Percentiles rank a stretch among this genome's conserved stretches.
Conservation (phyloP, 2,113 vertebrate species). For the western clawed frog (Xenopus tropicalis) region DNA sequence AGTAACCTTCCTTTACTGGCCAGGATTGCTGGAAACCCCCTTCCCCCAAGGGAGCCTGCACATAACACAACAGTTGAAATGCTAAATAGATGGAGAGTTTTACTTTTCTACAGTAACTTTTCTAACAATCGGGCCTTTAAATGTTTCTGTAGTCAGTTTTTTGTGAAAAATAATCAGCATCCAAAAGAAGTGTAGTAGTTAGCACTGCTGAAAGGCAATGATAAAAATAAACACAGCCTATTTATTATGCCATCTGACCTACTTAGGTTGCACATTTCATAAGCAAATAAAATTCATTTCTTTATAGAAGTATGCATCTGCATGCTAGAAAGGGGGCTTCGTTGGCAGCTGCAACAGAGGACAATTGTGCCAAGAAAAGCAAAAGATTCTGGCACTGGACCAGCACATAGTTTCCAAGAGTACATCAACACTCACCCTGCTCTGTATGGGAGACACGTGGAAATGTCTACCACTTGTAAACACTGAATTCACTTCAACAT, state of each 20-base stretch:
- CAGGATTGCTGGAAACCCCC: no score
- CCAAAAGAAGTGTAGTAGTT: neutral
- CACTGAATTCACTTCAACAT: slow-evolving; percentile 89
- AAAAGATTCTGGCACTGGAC: slow-evolving; percentile 50
- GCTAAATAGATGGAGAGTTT: no score
- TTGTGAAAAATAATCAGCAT: neutral
- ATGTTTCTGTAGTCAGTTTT: neutral
- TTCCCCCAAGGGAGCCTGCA: no score
- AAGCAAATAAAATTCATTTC: neutral
- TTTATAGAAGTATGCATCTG: neutral
- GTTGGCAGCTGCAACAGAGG: slow-evolving; percentile 48
- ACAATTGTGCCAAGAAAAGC: slow-evolving; percentile 55
- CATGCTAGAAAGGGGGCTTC: neutral
- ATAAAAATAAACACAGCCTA: neutral
- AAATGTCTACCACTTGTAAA: slow-evolving; percentile 91
- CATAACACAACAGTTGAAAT: no score
- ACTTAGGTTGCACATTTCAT: neutral
- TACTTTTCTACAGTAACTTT: no score
- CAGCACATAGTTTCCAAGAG: slow-evolving; percentile 57
- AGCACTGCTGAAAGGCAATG: neutral
- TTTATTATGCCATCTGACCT: neutral
- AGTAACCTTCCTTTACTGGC: no score
- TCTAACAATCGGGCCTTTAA: neutral
- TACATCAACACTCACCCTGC: slow-evolving; percentile 79
- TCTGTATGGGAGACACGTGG: slow-evolving; percentile 89